These are phyloP conservation scores for Drosophila ezoana DNA, from an alignment of 2,888 invertebrate species.

Conservation along the genomic window DNA sequence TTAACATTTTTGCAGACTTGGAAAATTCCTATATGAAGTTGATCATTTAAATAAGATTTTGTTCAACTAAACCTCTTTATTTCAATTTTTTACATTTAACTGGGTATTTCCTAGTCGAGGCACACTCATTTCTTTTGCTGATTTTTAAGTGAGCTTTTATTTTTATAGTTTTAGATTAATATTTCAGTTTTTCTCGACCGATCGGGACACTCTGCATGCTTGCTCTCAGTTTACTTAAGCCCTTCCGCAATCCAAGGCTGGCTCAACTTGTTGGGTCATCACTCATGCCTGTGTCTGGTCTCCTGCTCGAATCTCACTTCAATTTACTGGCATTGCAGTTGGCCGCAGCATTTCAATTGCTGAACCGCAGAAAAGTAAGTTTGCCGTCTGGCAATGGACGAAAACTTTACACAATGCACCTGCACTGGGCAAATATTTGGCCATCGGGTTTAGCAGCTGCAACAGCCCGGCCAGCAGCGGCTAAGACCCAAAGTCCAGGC, in stretches of 20 bases:
- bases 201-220: background rate
- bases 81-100: no score
- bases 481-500: constrained; percentile 40
- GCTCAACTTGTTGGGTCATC: constrained; percentile 21
- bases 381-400: constrained; percentile 49
- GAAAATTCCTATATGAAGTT: no score
- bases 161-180: background rate
- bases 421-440: constrained; percentile 72
- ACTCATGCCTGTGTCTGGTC: constrained; percentile 22
- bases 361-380: constrained; percentile 67
- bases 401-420: constrained; percentile 61
- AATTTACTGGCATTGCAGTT: constrained; percentile 37
- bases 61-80: no score
- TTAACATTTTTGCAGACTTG: background rate
- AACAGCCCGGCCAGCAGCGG: constrained; percentile 30
- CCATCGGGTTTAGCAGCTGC: constrained; percentile 63
- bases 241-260: background rate
- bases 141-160: no score
- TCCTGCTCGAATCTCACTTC: constrained; percentile 19
- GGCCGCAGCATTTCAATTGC: constrained; percentile 64
- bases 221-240: constrained; percentile 1
- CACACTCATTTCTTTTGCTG: no score
- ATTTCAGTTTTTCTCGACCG: no score
- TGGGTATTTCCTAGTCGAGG: no score
- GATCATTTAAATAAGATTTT: no score